Evolutionary conservation across 1,140 invertebrate genomes (phyloP).

Genomic region (Brachionus koreanus): DNA sequence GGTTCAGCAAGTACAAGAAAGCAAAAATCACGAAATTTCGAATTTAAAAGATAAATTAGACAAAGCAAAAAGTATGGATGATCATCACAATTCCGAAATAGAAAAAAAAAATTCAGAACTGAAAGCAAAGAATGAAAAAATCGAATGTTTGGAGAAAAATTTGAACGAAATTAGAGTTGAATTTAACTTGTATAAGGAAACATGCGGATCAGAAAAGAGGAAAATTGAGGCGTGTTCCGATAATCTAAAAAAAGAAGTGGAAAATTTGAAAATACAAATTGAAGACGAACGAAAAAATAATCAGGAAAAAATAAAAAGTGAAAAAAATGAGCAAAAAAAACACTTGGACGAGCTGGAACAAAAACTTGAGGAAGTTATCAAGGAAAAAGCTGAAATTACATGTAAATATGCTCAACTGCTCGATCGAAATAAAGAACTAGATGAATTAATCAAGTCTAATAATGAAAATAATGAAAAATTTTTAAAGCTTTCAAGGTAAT

Average conservation of each 20-base stretch:
- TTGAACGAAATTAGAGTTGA: neutral
- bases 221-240: neutral
- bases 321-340: conserved; percentile 22
- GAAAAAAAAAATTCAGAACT: neutral
- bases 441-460: neutral
- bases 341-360: neutral
- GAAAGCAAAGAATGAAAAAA: neutral
- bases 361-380: neutral
- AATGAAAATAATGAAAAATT: conserved; percentile 27
- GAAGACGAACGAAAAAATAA: neutral
- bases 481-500: conserved; percentile 21
- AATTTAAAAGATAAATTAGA: conserved; percentile 13
- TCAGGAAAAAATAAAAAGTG: neutral
- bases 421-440: conserved; percentile 8
- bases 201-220: neutral
- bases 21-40: conserved; percentile 17
- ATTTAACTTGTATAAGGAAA: neutral
- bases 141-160: neutral
- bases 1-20: conserved; percentile 14
- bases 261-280: neutral
- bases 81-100: neutral
- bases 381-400: conserved; percentile 22
- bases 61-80: neutral
- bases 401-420: neutral
- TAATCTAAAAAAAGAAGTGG: neutral